Percentiles rank a stretch among this genome's conserved stretches.
These are phyloP conservation scores for Athene cunicularia DNA, from an alignment of 2,113 vertebrate species.

Conservation along the genomic window DNA sequence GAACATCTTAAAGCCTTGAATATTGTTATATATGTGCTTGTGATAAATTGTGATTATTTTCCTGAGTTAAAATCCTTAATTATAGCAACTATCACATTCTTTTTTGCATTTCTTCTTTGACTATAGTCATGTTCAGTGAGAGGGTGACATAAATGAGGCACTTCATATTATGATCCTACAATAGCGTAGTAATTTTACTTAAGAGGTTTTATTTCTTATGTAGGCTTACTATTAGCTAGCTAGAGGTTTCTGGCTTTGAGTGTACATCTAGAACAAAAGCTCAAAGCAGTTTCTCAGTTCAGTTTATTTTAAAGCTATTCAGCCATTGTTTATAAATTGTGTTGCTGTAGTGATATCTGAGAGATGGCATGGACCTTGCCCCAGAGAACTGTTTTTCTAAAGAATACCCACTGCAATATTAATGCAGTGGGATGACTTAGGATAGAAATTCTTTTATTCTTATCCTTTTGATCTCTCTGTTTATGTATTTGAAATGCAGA, in stretches of 20 bases:
- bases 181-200: neutral
- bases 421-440: neutral
- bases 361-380: neutral
- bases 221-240: neutral
- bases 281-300: neutral
- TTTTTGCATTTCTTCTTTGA: neutral
- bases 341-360: neutral
- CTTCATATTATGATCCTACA: neutral
- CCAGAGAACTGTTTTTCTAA: neutral
- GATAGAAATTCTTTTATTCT: constrained; percentile 2
- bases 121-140: neutral
- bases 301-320: neutral
- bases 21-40: neutral
- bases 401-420: constrained; percentile 2
- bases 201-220: neutral
- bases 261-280: neutral
- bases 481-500: neutral
- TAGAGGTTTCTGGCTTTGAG: neutral
- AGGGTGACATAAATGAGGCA: neutral
- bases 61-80: neutral
- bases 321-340: neutral
- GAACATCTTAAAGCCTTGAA: neutral
- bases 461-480: neutral
- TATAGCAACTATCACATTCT: neutral
- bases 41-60: neutral